Evolutionary conservation across 64 coral and sea anemone genomes (phyloP).

Genomic region (Trachythela sp.): DNA sequence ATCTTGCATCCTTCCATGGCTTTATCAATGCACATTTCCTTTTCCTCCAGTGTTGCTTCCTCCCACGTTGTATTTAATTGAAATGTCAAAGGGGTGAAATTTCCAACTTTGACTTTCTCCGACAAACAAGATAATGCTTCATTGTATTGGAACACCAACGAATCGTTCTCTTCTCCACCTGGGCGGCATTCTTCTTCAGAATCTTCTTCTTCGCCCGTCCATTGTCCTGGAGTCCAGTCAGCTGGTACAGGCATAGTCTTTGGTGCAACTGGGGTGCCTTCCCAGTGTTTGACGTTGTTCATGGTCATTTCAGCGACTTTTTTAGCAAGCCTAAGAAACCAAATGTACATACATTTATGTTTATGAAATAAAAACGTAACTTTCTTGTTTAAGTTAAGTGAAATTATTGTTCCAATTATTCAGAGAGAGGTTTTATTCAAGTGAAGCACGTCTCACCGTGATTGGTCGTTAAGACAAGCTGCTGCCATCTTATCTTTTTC

Average conservation of each 20-base stretch:
- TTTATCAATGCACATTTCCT: constrained; percentile 15
- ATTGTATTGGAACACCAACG: not conserved
- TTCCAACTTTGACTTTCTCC: not conserved
- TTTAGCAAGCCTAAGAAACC: not conserved
- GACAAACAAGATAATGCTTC: not conserved
- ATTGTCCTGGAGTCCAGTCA: constrained; percentile 10
- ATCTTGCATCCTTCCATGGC: constrained; percentile 15
- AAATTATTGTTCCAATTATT: not conserved
- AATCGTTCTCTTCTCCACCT: not conserved
- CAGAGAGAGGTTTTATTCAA: constrained; percentile 1
- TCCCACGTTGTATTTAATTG: constrained; percentile 25
- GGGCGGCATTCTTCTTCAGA: too few relatives aligned
- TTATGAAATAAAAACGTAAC: not conserved
- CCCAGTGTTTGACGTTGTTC: not conserved
- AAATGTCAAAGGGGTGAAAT: not conserved
- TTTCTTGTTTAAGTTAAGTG: not conserved
- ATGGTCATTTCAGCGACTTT: not conserved
- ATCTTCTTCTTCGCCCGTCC: not conserved
- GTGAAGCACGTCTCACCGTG: not conserved
- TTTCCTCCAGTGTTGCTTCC: not conserved
- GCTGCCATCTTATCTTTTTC: not conserved
- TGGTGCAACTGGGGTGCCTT: not conserved
- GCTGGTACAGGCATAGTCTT: not conserved
- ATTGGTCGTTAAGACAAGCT: not conserved
- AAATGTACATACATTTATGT: not conserved